Percentiles rank a stretch among this genome's conserved stretches.
phyloP scores from a whole-genome alignment of 1,140 invertebrate species.

The Dendrolimus punctatus region DNA sequence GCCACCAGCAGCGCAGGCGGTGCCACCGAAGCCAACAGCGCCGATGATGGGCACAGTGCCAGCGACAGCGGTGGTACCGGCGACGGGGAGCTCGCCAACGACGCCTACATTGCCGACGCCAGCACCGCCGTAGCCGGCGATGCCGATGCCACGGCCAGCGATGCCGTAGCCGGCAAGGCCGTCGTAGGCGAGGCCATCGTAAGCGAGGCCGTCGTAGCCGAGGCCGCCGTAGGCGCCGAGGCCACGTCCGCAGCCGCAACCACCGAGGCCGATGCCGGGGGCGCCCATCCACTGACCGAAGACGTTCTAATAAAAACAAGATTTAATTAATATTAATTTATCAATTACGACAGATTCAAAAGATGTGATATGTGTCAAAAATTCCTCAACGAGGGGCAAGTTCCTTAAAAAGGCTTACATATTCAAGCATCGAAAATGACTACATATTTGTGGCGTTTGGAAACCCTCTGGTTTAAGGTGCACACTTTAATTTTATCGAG shows the following conservation, averaged over 20 bases:
- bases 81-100: constrained; percentile 1
- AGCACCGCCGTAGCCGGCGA: constrained; percentile 26
- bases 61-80: background rate
- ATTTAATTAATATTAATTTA: no score
- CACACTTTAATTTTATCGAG: no score
- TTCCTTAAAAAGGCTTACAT: no score
- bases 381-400: no score
- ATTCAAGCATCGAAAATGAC: no score
- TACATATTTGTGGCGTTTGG: no score
- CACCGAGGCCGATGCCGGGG: background rate
- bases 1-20: background rate
- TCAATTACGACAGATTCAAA: no score
- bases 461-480: no score
- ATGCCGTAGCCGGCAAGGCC: background rate
- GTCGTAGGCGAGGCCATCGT: background rate
- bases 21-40: background rate
- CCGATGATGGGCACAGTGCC: background rate
- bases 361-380: no score
- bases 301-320: no score
- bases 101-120: constrained; percentile 20
- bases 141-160: constrained; percentile 8
- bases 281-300: background rate
- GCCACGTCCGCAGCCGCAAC: no score
- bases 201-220: constrained; percentile 2
- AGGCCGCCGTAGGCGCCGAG: background rate